Evolutionary conservation across 2,888 invertebrate species (phyloP), one percentile per base, ranked within the genome.

Genomic region (Orchesellides sinensis): DNA sequence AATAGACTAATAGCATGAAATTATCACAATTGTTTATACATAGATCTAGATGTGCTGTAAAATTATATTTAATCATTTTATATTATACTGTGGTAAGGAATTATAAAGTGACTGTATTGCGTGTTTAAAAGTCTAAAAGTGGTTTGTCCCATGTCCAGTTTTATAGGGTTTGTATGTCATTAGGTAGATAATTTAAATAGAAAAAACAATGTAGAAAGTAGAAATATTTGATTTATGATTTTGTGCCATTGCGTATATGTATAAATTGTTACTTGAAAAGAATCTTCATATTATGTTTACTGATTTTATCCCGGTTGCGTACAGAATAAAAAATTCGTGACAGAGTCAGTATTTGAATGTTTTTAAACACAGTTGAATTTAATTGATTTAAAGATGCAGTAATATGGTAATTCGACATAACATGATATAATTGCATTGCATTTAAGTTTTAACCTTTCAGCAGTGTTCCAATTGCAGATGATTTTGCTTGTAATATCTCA

Each of bases 301-400:
- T 59, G 40, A 68, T 77, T 75, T 70, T 79, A 79, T 61, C 79
- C 79, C 79, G 79, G 79, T 79, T 79, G 79, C 78, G 70, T 77
- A 70, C n/a, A 70, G n/a, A 78, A 78, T 61, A 63, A 78, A 70
- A 68, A 35, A 49, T 61, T 45, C 75, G 75, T 68, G 75, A 77
- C 69, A 69, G 49, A 52, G 74, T 75, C 61, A 61, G 73, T 72
- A 40, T 25, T 2, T 17, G 19, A 14, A 32, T 21, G 54, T 12
- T n/a, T 56, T 21, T 10, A 10, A 56, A n/a, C n/a, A n/a, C 6
- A 21, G 21, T 32, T 14, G 10, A 25, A 59, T 2, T 5, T 59
- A 56, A 4, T 56, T 21, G 4, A n/a, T n/a, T n/a, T n/a, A n/a
- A n/a, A n/a, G n/a, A n/a, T n/a, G n/a, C n/a, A n/a, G n/a, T n/a